These are phyloP conservation scores for Rousettus leschenaultii DNA, from an alignment of 2,113 vertebrate species.

Conservation along the genomic window DNA sequence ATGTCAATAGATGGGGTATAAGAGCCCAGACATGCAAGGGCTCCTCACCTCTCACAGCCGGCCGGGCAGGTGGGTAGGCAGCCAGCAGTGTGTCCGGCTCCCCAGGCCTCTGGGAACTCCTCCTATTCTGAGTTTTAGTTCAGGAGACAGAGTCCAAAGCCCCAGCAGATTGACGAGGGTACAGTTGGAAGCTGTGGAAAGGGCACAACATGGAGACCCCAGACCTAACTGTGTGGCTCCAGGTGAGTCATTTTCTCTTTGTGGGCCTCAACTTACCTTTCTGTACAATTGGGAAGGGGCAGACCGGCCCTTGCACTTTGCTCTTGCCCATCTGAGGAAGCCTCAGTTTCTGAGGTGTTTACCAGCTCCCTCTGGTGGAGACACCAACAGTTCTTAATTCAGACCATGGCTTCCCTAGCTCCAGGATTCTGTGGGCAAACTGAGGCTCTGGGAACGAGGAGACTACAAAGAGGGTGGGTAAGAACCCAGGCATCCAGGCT, in stretches of 20 bases:
- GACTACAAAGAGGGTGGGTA: neutral
- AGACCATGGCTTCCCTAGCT: neutral
- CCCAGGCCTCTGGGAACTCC: neutral
- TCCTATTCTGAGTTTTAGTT: neutral
- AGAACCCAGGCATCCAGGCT: neutral
- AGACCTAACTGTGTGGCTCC: neutral
- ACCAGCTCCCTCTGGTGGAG: neutral
- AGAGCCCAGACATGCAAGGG: neutral
- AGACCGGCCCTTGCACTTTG: neutral
- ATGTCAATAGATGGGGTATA: neutral
- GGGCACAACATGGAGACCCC: rapidly evolving
- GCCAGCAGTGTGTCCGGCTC: neutral
- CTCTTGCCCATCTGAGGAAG: neutral
- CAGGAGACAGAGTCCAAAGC: neutral
- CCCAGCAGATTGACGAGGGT: neutral
- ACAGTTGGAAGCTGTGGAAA: neutral
- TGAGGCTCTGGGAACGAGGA: neutral
- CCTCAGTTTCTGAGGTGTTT: neutral
- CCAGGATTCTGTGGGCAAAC: neutral
- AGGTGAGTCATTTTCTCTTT: neutral
- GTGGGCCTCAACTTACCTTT: neutral
- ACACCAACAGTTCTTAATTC: neutral
- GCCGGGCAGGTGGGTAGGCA: neutral
- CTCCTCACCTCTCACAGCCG: neutral
- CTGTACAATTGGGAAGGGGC: neutral